These are phyloP conservation scores for Galemys pyrenaicus DNA, from an alignment of 2,113 vertebrate species.

Conservation along the genomic window DNA sequence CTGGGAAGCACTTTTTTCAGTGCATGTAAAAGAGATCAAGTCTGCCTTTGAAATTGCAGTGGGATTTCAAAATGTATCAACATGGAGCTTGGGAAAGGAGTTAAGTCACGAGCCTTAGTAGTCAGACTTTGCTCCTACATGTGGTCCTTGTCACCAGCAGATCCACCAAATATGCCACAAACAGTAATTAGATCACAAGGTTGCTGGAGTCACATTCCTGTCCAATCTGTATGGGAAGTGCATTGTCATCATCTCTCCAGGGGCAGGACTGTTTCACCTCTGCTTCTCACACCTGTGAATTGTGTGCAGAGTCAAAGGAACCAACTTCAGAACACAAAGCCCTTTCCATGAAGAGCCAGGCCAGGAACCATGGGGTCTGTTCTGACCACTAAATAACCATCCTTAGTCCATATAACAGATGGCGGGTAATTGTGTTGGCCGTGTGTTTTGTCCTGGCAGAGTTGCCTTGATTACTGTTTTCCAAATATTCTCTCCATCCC, in stretches of 20 bases:
- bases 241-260: background rate
- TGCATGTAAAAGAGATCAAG: background rate
- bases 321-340: background rate
- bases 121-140: background rate
- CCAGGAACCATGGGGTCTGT: conserved; percentile 52
- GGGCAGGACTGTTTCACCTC: background rate
- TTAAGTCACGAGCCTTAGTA: background rate
- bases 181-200: background rate
- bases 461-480: conserved; percentile 62
- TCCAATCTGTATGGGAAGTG: background rate
- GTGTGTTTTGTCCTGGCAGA: conserved; percentile 37
- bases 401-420: conserved; percentile 63
- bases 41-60: background rate
- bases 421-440: conserved; percentile 71
- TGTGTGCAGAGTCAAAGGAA: background rate
- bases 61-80: background rate
- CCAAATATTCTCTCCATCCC: conserved; percentile 47
- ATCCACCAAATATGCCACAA: background rate
- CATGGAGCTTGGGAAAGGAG: background rate
- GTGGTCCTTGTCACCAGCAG: background rate
- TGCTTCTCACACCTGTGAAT: background rate
- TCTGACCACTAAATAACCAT: conserved; percentile 72
- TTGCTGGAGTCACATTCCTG: background rate
- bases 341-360: conserved; percentile 12
- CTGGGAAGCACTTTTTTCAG: background rate